Conservation (phyloP, 2,113 vertebrate species). For the Sorex fumeus region DNA sequence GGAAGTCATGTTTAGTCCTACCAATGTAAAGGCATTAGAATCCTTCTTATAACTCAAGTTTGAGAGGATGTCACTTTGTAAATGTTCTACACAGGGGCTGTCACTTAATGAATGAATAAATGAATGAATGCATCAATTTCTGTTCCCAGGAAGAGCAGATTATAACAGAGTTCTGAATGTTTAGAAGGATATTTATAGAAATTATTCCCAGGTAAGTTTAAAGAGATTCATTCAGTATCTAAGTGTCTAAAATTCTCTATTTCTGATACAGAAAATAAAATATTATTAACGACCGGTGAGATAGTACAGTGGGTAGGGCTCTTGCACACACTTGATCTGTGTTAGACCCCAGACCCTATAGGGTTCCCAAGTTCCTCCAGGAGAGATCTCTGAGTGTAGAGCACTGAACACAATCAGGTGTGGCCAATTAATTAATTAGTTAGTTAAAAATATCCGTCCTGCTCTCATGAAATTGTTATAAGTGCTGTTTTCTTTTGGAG, state of each 20-base stretch:
- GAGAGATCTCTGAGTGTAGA: too few relatives aligned
- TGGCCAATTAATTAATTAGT: too few relatives aligned
- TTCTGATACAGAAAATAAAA: constrained; percentile 17
- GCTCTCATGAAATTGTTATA: too few relatives aligned
- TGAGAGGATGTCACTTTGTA: not conserved
- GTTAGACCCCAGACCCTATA: too few relatives aligned
- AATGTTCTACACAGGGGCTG: not conserved
- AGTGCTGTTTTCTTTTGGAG: too few relatives aligned
- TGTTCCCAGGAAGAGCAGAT: not conserved
- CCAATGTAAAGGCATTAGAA: not conserved
- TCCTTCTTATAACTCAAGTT: not conserved
- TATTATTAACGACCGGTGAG: not conserved
- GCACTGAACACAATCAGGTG: too few relatives aligned
- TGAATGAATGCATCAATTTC: not conserved
- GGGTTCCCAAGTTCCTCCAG: too few relatives aligned
- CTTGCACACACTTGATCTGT: too few relatives aligned
- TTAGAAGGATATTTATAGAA: not conserved
- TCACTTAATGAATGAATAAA: not conserved
- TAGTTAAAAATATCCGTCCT: too few relatives aligned
- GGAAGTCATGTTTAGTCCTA: not conserved
- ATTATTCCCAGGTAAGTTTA: not conserved
- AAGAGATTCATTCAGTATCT: not conserved
- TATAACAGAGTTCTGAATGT: not conserved
- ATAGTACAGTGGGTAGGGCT: too few relatives aligned
- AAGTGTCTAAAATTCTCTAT: not conserved